These are phyloP conservation scores for Pammene aurita DNA, from an alignment of 2,888 invertebrate species.

Conservation along the genomic window DNA sequence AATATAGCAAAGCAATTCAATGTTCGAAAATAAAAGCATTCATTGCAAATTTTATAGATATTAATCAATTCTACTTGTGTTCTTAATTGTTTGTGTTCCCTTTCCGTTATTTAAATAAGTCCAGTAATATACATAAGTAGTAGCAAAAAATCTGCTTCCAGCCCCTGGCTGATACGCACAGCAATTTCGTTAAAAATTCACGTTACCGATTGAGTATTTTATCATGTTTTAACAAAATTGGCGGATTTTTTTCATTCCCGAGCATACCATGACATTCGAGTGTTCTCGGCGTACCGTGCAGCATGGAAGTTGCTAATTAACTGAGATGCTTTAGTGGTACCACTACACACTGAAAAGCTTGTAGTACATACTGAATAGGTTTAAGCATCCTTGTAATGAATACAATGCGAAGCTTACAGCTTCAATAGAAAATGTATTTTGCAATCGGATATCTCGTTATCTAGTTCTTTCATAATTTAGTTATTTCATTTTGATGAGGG, in stretches of 20 bases:
- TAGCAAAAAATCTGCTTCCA: background rate
- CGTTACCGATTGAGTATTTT: conserved; percentile 26
- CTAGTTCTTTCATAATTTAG: background rate
- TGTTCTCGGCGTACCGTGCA: conserved; percentile 44
- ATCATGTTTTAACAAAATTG: conserved; percentile 42
- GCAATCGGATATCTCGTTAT: conserved; percentile 1
- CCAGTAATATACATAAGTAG: too few species aligned
- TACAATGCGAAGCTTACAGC: background rate
- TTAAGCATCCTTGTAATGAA: conserved; percentile 16
- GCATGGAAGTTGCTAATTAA: conserved; percentile 65
- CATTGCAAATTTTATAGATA: too few species aligned
- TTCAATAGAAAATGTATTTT: conserved; percentile 9
- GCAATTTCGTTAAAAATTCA: conserved; percentile 13
- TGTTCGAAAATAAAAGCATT: too few species aligned
- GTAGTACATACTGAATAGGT: conserved; percentile 5
- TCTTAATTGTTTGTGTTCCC: too few species aligned
- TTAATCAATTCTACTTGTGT: too few species aligned
- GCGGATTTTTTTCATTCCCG: conserved; percentile 50
- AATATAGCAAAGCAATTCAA: too few species aligned
- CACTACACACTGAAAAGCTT: background rate
- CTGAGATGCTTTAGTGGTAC: conserved; percentile 39
- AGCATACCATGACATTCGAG: conserved; percentile 51
- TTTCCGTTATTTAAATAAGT: background rate
- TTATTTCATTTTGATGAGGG: background rate
- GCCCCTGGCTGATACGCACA: background rate